Conservation (phyloP, 1,140 invertebrate species). For the Brachionus paranguensis region DNA sequence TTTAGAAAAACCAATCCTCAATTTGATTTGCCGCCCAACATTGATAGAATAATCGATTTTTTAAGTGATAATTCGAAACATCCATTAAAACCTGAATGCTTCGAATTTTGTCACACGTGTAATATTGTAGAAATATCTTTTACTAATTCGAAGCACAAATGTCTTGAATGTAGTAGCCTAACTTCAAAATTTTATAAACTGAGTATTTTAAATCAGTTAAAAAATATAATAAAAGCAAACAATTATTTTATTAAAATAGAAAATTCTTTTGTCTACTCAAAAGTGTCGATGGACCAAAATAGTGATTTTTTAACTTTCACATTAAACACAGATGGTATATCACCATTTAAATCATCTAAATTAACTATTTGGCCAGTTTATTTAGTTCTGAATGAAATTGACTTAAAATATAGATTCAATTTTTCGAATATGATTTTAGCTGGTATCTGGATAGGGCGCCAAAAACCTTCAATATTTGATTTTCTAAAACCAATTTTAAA, state of each 20-base stretch:
- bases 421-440: constrained; percentile 9
- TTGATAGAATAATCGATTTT: not conserved
- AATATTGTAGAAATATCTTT: not conserved
- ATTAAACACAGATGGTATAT: not conserved
- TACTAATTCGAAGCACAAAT: not conserved
- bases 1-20: not conserved
- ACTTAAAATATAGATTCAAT: not conserved
- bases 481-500: not conserved
- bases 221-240: not conserved
- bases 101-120: not conserved
- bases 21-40: not conserved
- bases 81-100: not conserved
- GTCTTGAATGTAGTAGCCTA: not conserved
- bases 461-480: not conserved
- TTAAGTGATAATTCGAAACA: not conserved
- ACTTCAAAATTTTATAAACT: not conserved
- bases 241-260: not conserved
- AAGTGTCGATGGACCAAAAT: not conserved
- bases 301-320: not conserved
- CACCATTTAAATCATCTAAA: not conserved
- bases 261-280: not conserved
- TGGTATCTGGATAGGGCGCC: not conserved
- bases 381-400: not conserved
- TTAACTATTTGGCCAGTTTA: not conserved
- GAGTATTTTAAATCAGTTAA: not conserved